Evolutionary conservation across 2,797 vertebrate species (phyloP), one percentile per base, ranked within the genome.

Genomic region (Mus spretus): DNA sequence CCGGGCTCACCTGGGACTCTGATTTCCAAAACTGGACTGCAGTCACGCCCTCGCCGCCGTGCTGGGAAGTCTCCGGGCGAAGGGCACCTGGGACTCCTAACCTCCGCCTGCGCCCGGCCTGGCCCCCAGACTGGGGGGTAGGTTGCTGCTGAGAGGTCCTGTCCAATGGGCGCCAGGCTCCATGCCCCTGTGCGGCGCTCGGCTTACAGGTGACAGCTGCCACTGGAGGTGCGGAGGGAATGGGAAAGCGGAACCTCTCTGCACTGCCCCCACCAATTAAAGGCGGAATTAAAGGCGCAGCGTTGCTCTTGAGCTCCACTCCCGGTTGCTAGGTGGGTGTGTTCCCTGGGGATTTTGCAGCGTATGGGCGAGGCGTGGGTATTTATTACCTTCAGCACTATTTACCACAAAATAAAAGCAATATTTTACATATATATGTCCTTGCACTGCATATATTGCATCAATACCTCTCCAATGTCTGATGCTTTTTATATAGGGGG

Each of bases 301-400:
- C 2, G 79, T 82, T 3, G 11, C 2, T 17, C 93, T 50, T 77
- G 77, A 8, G 86, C 93, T 63, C 85, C 20, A 37, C 81, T 79
- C 77, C 12, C 1, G 67, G 97, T 97, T 97, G 97, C 97, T 97
- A 97, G 93, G 97, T 96, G 97, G 96, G 88, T 37, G 95, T 95
- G 92, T 91, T 95, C 75, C 81, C 78, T 53, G 6, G 90, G 67
- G 85, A 82, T 37, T 82, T 83, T 17, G 89, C 37, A 8, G 78
- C 14, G 14, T 0, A 44, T 67, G 3, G 10, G 37, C 2, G 53
- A 90, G 88, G 90, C 79, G 2, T 11, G 74, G 74, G 3, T 94
- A 65, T 67, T 67, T 53, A 75, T 83, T 85, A 26, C 65, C 78
- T 61, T 63, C 37, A 79, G 90, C 31, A 95, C 44, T 37, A 57